Base-by-base conservation (phyloP, 1,140 invertebrate species). In the Drosophila serrata region DNA sequence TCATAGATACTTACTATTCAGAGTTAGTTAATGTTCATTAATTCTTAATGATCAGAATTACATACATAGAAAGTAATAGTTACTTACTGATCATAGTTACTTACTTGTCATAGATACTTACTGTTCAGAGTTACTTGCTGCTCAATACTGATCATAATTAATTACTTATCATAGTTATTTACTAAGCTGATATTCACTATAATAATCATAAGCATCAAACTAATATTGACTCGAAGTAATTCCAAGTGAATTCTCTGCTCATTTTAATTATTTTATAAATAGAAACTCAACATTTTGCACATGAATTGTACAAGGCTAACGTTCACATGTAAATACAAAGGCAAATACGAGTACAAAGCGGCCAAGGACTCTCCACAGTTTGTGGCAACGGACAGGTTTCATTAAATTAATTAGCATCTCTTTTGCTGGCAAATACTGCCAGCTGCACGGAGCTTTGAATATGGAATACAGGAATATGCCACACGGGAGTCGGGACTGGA, bases 371-470 rank as follows among this genome's bases (percentile, higher is more conserved):
- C 68, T 74, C 29, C 40, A 53, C 48, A 45, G 56, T 39, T 48
- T 37, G 56, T 62, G 68, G 70, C 40, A 62, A 62, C 70, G 72
- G 69, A 74, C 68, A 74, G 70, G 69, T 74, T 74, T 74, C 70
- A 74, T 74, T 74, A 74, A 53, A 74, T 74, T 74, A 74, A 74
- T 74, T 74, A 74, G 70, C 69, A 59, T 74, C 61, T 45, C 68
- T 33, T 74, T 48, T 3, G 70, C 70, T 48, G 9, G 70, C 70
- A 74, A 74, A 74, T 74, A 74, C 70, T 74, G 68, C 31, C 70
- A 74, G 70, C 68, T 74, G 70, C 64, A 33, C 13, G 40, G 57
- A 49, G 61, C 22, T 46, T 39, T 17, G 59, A 65, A 68, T 49
- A 17, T 35, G 45, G 64, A 40, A 48, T 37, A 19, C 31, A 17